Evolutionary conservation across 2,888 invertebrate species (phyloP), one percentile per base, ranked within the genome.

Genomic region (Acronicta leporina): DNA sequence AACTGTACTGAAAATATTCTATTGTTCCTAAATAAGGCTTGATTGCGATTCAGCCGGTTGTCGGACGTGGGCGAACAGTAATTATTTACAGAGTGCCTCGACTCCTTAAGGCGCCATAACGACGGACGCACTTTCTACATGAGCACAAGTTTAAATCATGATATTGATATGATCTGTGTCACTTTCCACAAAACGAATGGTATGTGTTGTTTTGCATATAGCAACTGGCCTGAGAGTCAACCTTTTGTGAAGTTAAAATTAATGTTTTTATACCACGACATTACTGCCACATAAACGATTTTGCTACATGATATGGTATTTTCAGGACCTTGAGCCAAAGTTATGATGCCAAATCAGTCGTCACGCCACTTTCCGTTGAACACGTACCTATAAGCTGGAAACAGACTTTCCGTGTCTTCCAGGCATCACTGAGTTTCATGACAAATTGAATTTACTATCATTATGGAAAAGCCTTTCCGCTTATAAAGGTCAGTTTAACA

Each of bases 21-120:
- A 82, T 85, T 87, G 86, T 86, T 82, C 68, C 79, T 65, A 79
- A 80, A 86, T 84, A 83, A 79, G 81, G 78, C 74, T 76, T 81
- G 79, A 82, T 83, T 79, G 79, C 73, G 68, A 73, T 63, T 64
- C 68, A 70, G 66, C 47, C 73, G 54, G 55, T 40, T 44, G 48
- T 61, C 48, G 43, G 63, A 81, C 76, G 85, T 86, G 82, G 84
- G 84, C 67, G 80, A 71, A 53, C 70, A 54, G 63, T 74, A 73
- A 75, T 79, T 78, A 80, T 79, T 75, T 73, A 74, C 73, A 60
- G 65, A 81, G 66, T 79, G 71, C 66, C 74, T 74, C 58, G 64
- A 58, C 63, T 73, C 71, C 69, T 69, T 76, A 80, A 82, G 77
- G 70, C 64, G 63, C 51, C 69, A 63, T 76, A 63, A 69, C 71